A percentile compares a stretch with the other conserved stretches of the same genome.
These are phyloP conservation scores for Sebastes minor DNA, from an alignment of 2,797 vertebrate genomes.

Conservation along the genomic window DNA sequence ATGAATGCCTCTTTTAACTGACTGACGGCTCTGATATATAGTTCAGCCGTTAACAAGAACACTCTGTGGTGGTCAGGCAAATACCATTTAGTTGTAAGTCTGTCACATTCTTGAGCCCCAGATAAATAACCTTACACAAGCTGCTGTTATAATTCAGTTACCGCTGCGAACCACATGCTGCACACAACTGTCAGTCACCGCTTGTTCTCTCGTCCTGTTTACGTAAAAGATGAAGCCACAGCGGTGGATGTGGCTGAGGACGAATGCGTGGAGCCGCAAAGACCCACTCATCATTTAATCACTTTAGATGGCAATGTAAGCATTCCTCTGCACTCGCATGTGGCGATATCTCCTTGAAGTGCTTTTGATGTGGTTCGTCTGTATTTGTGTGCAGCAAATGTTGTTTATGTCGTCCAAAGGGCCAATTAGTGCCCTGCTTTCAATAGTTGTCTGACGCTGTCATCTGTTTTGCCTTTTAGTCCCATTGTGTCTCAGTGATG, in stretches of 20 bases:
- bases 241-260: constrained; percentile 21
- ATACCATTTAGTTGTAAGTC: constrained; percentile 9
- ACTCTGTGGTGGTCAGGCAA: constrained; percentile 8
- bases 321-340: constrained; percentile 53
- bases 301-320: constrained; percentile 14
- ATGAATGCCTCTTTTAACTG: constrained; percentile 15
- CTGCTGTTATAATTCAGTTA: constrained; percentile 5
- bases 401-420: constrained; percentile 51
- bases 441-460: constrained; percentile 46
- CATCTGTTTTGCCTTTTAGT: constrained; percentile 55
- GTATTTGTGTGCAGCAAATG: constrained; percentile 54
- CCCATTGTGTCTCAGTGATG: constrained; percentile 18
- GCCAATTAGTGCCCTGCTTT: constrained; percentile 53
- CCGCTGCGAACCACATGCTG: constrained; percentile 14
- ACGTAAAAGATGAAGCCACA: constrained; percentile 31
- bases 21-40: constrained; percentile 32
- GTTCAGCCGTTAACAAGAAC: constrained; percentile 5
- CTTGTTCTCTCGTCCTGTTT: constrained; percentile 36
- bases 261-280: not conserved
- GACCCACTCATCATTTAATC: constrained; percentile 49
- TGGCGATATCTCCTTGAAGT: constrained; percentile 1
- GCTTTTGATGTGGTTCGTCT: constrained; percentile 66
- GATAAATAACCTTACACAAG: constrained; percentile 21
- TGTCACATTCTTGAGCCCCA: constrained; percentile 19
- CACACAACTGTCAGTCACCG: constrained; percentile 36